A percentile compares a stretch with the other conserved stretches of the same genome.
Conservation (phyloP, 1,140 invertebrate species). For the Temnothorax longispinosus region DNA sequence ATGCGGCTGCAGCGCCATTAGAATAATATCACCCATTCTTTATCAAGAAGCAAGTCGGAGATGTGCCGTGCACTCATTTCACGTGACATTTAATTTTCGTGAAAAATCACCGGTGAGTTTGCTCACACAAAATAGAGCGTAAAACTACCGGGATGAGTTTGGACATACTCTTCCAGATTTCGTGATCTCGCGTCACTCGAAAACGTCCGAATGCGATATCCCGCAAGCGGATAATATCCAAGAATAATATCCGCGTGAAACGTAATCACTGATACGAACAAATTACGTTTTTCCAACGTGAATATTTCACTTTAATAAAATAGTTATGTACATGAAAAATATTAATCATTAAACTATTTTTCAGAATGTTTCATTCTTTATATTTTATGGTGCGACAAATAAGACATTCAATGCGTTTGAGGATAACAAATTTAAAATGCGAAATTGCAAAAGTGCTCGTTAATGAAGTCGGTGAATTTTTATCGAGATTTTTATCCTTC, state of each 20-base stretch:
- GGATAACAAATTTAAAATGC: constrained; percentile 24
- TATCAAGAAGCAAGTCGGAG: constrained; percentile 72
- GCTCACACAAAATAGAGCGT: constrained; percentile 67
- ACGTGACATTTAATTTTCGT: constrained; percentile 73
- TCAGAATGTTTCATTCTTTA: background rate
- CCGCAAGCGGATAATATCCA: constrained; percentile 28
- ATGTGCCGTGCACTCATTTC: constrained; percentile 69
- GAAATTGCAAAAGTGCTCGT: background rate
- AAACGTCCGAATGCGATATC: constrained; percentile 28
- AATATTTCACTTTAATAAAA: background rate
- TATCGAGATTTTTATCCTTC: background rate
- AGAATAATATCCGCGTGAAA: constrained; percentile 10
- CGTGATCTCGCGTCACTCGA: constrained; percentile 62
- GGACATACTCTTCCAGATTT: constrained; percentile 61
- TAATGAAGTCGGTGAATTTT: constrained; percentile 40
- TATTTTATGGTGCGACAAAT: background rate
- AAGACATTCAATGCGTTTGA: background rate
- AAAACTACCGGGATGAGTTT: constrained; percentile 59
- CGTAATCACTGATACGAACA: constrained; percentile 1
- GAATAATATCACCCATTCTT: constrained; percentile 69
- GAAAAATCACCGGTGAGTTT: constrained; percentile 65
- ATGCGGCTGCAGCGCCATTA: constrained; percentile 67
- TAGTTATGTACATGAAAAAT: background rate
- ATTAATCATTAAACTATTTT: background rate
- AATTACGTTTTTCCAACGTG: background rate